A percentile compares a stretch with the other conserved stretches of the same genome.
Evolutionary conservation across 2,797 vertebrate genomes (phyloP).

Genomic region (Furcifer pardalis): DNA sequence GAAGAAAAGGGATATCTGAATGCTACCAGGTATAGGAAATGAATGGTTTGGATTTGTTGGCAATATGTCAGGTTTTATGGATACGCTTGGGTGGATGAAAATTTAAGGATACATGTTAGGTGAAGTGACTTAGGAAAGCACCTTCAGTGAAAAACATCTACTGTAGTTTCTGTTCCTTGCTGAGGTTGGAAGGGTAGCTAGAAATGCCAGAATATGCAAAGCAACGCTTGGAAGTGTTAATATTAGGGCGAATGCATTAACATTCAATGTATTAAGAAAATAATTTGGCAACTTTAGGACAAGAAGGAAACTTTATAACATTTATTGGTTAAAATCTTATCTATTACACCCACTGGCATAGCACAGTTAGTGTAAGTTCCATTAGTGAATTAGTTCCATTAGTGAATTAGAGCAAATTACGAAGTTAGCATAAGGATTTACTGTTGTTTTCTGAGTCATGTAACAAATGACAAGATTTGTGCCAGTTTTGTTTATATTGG

Average conservation of each 20-base stretch:
- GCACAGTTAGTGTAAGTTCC: too few relatives aligned
- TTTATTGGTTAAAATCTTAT: too few relatives aligned
- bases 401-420: too few relatives aligned
- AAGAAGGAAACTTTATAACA: too few relatives aligned
- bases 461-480: too few relatives aligned
- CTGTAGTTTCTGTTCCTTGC: background rate
- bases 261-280: background rate
- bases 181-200: background rate
- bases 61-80: background rate
- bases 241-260: background rate
- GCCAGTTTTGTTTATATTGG: too few relatives aligned
- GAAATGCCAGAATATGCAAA: conserved; percentile 7
- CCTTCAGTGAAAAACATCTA: background rate
- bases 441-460: too few relatives aligned
- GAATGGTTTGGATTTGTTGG: background rate
- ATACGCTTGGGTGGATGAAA: background rate
- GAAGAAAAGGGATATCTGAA: background rate
- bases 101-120: background rate
- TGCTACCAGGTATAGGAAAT: background rate
- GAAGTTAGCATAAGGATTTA: too few relatives aligned
- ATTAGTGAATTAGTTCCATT: too few relatives aligned
- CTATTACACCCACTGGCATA: too few relatives aligned
- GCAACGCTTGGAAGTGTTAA: background rate
- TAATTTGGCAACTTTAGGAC: too few relatives aligned
- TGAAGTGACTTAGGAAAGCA: background rate